A percentile compares a stretch with the other conserved stretches of the same genome.
Conservation (phyloP, 2,113 vertebrate genomes). For the Equus quagga region DNA sequence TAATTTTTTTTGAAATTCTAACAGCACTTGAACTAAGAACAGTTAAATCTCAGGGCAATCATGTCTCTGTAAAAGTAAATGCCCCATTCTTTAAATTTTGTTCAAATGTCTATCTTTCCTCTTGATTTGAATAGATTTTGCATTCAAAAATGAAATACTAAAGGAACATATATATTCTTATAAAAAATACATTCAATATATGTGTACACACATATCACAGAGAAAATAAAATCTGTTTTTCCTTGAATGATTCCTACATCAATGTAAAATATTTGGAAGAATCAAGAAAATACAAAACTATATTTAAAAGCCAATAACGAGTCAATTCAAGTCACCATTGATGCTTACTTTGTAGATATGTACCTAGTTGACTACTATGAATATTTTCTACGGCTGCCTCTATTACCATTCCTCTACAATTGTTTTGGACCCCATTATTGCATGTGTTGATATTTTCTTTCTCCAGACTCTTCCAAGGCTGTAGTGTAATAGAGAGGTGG, state of each 20-base stretch:
- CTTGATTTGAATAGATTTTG: not conserved
- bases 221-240: not conserved
- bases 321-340: not conserved
- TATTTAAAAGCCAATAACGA: not conserved
- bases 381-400: not conserved
- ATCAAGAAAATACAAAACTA: not conserved
- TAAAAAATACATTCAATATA: not conserved
- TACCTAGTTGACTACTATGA: not conserved
- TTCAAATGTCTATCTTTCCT: not conserved
- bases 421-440: not conserved
- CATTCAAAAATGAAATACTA: not conserved
- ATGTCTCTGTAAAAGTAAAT: conserved; percentile 5
- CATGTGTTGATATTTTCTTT: not conserved
- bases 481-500: not conserved
- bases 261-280: conserved; percentile 12
- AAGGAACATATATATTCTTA: not conserved
- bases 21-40: not conserved
- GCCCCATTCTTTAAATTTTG: not conserved
- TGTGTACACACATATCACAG: not conserved
- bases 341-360: not conserved
- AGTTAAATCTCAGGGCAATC: not conserved
- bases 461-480: not conserved
- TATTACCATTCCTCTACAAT: not conserved
- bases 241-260: not conserved
- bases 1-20: not conserved